These are phyloP conservation scores for Antennarius maculatus DNA, from an alignment of 2,797 vertebrate species.

Conservation along the genomic window DNA sequence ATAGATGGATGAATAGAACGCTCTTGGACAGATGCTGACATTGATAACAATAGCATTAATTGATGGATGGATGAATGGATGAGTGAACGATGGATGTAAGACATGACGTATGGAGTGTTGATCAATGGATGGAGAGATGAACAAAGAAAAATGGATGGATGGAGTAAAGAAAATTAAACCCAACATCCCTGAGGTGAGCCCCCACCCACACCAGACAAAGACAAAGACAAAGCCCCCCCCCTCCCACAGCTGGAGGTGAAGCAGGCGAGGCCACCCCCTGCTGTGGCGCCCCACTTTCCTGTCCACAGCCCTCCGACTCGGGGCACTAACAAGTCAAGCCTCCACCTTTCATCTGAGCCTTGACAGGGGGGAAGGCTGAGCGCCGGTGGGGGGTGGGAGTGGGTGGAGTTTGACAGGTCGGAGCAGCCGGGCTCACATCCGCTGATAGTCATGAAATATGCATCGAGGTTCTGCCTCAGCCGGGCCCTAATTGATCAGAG, in stretches of 20 bases:
- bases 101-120: neutral
- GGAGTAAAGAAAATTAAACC: too few species aligned
- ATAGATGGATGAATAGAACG: neutral
- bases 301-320: slow-evolving; percentile 51
- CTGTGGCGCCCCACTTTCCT: slow-evolving; percentile 62
- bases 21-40: neutral
- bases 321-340: slow-evolving; percentile 69
- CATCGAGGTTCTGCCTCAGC: slow-evolving; percentile 61
- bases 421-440: slow-evolving; percentile 46
- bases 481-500: slow-evolving; percentile 68
- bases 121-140: neutral
- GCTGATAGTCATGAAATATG: slow-evolving; percentile 78
- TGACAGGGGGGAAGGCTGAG: neutral
- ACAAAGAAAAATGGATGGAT: neutral
- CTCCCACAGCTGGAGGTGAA: slow-evolving; percentile 33
- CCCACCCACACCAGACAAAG: slow-evolving; percentile 38
- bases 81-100: neutral
- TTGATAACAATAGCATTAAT: neutral
- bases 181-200: too few species aligned
- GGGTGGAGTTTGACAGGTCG: slow-evolving; percentile 31
- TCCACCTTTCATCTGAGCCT: slow-evolving; percentile 69
- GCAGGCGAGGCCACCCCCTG: slow-evolving; percentile 24
- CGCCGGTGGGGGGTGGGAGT: slow-evolving; percentile 9
- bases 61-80: neutral
- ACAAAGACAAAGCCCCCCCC: slow-evolving; percentile 35